Evolutionary conservation across 2,888 invertebrate species (phyloP), one percentile per base, ranked within the genome.

Genomic region (Teleogryllus oceanicus): DNA sequence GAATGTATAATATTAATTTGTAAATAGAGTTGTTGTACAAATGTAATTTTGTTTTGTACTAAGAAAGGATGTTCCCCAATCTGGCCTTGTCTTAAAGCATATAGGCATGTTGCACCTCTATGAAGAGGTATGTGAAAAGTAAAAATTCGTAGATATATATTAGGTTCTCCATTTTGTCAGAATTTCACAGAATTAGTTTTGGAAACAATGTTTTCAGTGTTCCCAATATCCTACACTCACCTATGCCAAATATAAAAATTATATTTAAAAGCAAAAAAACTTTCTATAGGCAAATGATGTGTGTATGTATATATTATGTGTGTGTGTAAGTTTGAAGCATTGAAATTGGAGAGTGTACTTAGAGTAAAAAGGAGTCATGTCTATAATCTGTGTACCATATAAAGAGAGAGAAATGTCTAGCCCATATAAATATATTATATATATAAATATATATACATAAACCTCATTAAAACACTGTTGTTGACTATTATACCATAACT

Each of bases 1-100:
- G 62, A 62, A 62, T 62, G 62, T 62, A 62, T 62, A 62, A 12
- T 62, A 62, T 62, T 62, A 62, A 62, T 62, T 74, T 80, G 80
- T 80, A 80, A 78, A 80, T 80, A 80, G 80, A 77, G 78, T 80
- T 76, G 74, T 20, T 80, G 77, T 80, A 80, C 79, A 80, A 78
- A 79, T 80, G 77, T 62, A 80, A 78, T 78, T 75, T 78, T 79
- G 50, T 62, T 76, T 74, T 75, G 78, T 81, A 49, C 76, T 50
- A 62, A 78, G 24, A 50, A 51, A 62, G 49, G 49, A 49, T 50
- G 20, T 77, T 49, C 50, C 77, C 49, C 11, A 62, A 62, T 62
- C 62, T 18, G 62, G 62, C 62, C 62, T 62, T 62, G 62, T 62
- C 62, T 62, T 62, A 62, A 18, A 62, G 13, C n/a, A 13, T 62